Evolutionary conservation across 2,888 invertebrate genomes (phyloP), one percentile per base, ranked within the genome.

Genomic region (Drosophila mimetica): DNA sequence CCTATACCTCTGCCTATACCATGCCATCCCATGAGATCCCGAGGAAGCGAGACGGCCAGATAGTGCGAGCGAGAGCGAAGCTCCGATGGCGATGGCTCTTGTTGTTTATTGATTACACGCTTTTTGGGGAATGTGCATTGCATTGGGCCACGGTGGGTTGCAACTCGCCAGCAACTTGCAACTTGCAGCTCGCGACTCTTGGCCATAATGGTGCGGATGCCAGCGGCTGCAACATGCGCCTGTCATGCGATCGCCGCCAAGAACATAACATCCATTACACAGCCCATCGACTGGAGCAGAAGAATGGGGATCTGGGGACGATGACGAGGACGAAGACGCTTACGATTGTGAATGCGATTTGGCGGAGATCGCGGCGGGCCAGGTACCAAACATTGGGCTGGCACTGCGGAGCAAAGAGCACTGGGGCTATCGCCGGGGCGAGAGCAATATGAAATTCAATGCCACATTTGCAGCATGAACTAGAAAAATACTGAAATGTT

Each of bases 51-150:
- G 71, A 37, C 32, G 34, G 22, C 60, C 36, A 39, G 55, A 51
- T 51, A 18, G 65, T 34, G 46, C 44, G 28, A 36, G 16, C 18
- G 42, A 37, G 53, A 50, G 34, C 11, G 36, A 47, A 47, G 65
- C 44, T 66, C 63, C 61, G 72, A 65, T 81, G 73, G 81, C 87
- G 89, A 85, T 88, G 82, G 87, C 85, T 84, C 87, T 88, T 88
- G 82, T 86, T 89, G 88, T 88, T 89, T 89, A 89, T 89, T 89
- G 89, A 89, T 89, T 90, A 89, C 90, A 90, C 89, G 90, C 89
- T 89, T 89, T 79, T 87, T 86, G 82, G 89, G 89, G 89, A 88
- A 86, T 87, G 87, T 81, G 69, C 79, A 65, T 71, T 88, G 83
- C 88, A 77, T 52, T 73, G 71, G 83, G 64, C 74, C 71, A 65